A percentile compares a stretch with the other conserved stretches of the same genome.
Evolutionary conservation across 2,888 invertebrate genomes (phyloP).

Genomic region (Sympetrum striolatum): DNA sequence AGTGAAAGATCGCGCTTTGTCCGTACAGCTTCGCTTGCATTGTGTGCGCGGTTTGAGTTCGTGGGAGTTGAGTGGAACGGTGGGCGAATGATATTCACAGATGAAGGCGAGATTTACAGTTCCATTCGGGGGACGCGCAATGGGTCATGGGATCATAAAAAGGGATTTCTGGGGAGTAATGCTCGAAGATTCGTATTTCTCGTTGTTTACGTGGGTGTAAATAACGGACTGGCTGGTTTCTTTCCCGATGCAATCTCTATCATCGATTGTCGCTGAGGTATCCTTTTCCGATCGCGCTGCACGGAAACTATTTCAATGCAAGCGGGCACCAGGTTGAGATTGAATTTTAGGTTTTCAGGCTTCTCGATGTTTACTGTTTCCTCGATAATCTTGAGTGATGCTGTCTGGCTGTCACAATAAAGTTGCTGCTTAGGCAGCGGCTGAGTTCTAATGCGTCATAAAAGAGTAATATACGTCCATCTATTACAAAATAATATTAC

Average conservation of each 20-base stretch:
- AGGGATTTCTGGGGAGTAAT: background rate
- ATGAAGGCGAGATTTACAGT: background rate
- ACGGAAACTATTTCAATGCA: no score
- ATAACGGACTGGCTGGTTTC: background rate
- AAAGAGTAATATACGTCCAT: no score
- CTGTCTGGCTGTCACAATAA: no score
- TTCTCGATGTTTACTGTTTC: no score
- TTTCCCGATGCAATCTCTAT: background rate
- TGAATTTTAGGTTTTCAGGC: no score
- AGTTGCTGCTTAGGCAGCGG: no score
- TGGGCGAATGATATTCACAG: background rate
- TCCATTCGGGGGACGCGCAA: background rate
- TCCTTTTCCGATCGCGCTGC: background rate
- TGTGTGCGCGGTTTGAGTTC: background rate
- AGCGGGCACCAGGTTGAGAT: no score
- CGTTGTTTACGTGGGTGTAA: background rate
- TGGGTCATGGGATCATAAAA: background rate
- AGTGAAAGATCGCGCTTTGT: background rate
- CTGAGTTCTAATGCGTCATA: no score
- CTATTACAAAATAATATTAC: no score
- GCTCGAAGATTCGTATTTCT: background rate
- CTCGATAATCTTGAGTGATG: no score
- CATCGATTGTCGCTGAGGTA: background rate
- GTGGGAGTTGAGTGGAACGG: background rate
- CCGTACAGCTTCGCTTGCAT: background rate